A percentile compares a stretch with the other conserved stretches of the same genome.
phyloP scores from a whole-genome alignment of 2,797 vertebrate species.

The Furcifer pardalis region DNA sequence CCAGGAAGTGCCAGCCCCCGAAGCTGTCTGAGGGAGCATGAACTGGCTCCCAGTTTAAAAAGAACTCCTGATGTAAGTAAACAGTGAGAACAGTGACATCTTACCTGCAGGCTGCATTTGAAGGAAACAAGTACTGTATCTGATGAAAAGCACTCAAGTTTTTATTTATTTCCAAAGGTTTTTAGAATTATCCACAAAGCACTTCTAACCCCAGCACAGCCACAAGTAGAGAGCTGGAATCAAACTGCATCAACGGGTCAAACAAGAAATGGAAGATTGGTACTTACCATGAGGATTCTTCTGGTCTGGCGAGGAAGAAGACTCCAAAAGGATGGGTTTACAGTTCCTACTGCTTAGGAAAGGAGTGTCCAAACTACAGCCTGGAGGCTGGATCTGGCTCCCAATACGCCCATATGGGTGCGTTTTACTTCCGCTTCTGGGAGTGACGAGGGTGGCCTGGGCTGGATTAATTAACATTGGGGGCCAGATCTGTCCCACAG shows the following conservation, averaged over 20 bases:
- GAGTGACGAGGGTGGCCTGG: too few species aligned
- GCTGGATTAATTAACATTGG: too few species aligned
- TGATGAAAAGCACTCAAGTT: background rate
- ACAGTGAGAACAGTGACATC: background rate
- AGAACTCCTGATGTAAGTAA: too few species aligned
- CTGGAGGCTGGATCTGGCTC: too few species aligned
- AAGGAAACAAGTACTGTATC: background rate
- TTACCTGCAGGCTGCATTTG: background rate
- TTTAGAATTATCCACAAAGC: background rate
- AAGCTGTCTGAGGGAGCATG: too few species aligned
- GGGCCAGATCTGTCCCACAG: too few species aligned
- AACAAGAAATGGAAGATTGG: background rate
- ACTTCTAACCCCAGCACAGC: background rate
- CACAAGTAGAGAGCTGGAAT: background rate
- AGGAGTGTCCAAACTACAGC: too few species aligned
- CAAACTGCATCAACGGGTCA: background rate
- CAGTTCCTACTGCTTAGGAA: background rate
- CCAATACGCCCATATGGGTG: too few species aligned
- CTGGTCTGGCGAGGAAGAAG: background rate
- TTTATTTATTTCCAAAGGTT: background rate
- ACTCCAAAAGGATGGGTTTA: background rate
- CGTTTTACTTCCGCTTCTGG: too few species aligned
- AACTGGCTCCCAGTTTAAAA: too few species aligned
- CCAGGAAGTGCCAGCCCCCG: too few species aligned
- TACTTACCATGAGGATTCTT: background rate